Evolutionary conservation across 1,140 invertebrate genomes (phyloP), one percentile per base, ranked within the genome.

Genomic region (Saccostrea glomerata): DNA sequence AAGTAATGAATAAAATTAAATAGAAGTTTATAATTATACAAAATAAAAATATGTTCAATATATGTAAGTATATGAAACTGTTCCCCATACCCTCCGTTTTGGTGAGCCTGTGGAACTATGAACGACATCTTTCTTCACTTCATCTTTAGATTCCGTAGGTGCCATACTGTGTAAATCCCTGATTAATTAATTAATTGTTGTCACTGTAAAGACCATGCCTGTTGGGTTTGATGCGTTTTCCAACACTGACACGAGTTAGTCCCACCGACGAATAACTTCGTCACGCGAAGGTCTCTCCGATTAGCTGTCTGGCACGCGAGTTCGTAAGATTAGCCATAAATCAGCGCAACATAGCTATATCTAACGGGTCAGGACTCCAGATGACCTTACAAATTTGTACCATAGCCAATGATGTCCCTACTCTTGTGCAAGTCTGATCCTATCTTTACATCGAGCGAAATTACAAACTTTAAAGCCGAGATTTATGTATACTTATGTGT

Each of bases 271-370:
- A 77, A 25, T 77, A 30, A 77, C 25, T 36, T 77, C 70, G 70
- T 77, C 70, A 77, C 70, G 70, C 70, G 70, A 77, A 30, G 70
- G 70, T 36, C 70, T 77, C 70, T 77, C 70, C 15, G 70, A 77
- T 77, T 77, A 77, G 70, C 70, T 77, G 70, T 77, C 70, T 77
- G 70, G 70, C 70, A 77, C 70, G 70, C 70, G 70, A 77, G 30
- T 77, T 77, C 30, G 70, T 77, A 77, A 77, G 70, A 77, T 77
- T 77, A 77, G 70, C 70, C 70, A 77, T 77, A 77, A 77, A 77
- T 77, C 70, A 77, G 25, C 70, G 70, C 70, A 77, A 36, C 70
- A 25, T 77, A 77, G 25, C 25, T 77, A 77, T 25, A 77, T 13
- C 70, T 36, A 77, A 77, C 70, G 30, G 70, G 70, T 77, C 70